phyloP scores from a whole-genome alignment of 2,888 invertebrate genomes.

The Drosophila lacicola region DNA sequence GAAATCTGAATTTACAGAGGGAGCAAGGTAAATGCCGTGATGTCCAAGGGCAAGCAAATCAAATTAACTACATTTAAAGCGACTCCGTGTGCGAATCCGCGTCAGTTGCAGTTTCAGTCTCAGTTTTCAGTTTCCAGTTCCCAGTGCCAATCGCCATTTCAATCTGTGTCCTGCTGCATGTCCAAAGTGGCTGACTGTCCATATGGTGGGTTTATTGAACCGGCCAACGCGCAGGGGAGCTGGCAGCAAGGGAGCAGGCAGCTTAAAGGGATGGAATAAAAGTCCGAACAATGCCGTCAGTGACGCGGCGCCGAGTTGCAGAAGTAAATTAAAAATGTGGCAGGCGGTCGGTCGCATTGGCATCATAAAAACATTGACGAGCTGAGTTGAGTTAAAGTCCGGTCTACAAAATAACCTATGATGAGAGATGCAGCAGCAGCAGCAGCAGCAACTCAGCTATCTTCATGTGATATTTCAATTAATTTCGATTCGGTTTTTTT shows the following conservation, averaged over 20 bases:
- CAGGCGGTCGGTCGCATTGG: constrained; percentile 50
- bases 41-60: constrained; percentile 50
- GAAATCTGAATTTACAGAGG: constrained; percentile 10
- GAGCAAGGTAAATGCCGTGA: constrained; percentile 21
- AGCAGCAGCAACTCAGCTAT: constrained; percentile 12
- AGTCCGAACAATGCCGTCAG: constrained; percentile 38
- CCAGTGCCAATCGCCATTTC: constrained; percentile 24
- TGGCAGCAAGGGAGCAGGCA: constrained; percentile 13
- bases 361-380: constrained; percentile 67
- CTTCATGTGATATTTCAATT: constrained; percentile 72
- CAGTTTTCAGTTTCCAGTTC: neutral
- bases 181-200: constrained; percentile 41
- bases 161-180: constrained; percentile 19
- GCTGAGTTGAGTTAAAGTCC: constrained; percentile 29
- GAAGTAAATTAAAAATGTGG: constrained; percentile 74
- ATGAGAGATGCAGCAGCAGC: constrained; percentile 2
- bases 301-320: constrained; percentile 43
- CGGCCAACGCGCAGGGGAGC: constrained; percentile 1
- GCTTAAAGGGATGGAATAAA: neutral
- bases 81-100: constrained; percentile 11
- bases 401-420: constrained; percentile 21
- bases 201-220: constrained; percentile 70
- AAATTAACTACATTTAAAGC: constrained; percentile 66
- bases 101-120: neutral
- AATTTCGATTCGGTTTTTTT: constrained; percentile 61